Evolutionary conservation across 2,888 invertebrate species (phyloP), one percentile per base, ranked within the genome.

Genomic region (Eulithis testata): DNA sequence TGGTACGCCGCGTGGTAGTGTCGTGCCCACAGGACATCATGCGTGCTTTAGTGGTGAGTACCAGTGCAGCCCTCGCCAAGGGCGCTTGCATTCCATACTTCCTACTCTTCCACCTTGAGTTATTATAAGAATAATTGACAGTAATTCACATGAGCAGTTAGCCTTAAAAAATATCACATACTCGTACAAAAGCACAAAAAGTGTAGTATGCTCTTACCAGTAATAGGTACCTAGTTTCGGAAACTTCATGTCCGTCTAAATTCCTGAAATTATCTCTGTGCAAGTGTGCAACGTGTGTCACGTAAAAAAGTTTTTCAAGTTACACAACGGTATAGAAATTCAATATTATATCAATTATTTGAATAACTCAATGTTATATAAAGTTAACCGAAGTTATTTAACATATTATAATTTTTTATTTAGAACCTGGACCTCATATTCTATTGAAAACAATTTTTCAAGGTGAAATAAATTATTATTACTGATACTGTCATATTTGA

Each of bases 11-110:
- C 84, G 89, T 88, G 88, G 79, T 82, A 82, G 91, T 90, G 92
- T 87, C 91, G 92, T 91, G 84, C 80, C 83, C 72, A 75, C 81
- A 82, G 87, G 84, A 86, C 89, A 90, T 83, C 89, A 93, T 92
- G 92, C 88, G 88, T 82, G 85, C 85, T 73, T 81, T 91, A 83
- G 81, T 92, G 91, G 92, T 93, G 77, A 92, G 92, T 91, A 71
- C 73, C 74, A 74, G 70, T 75, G 75, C 77, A 68, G 73, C 73
- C 76, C 73, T 76, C 65, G 14, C 60, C 81, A 84, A 86, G 82
- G 84, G 74, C 78, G 63, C 66, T 73, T 65, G 66, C 72, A 76
- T 77, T 68, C 74, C 77, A 74, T 70, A 74, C 76, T 78, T 78
- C 74, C 73, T 69, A 49, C 68, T 65, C 68, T 64, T 66, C 64